phyloP scores from a whole-genome alignment of 1,140 invertebrate genomes.

The Drosophila bocki region DNA sequence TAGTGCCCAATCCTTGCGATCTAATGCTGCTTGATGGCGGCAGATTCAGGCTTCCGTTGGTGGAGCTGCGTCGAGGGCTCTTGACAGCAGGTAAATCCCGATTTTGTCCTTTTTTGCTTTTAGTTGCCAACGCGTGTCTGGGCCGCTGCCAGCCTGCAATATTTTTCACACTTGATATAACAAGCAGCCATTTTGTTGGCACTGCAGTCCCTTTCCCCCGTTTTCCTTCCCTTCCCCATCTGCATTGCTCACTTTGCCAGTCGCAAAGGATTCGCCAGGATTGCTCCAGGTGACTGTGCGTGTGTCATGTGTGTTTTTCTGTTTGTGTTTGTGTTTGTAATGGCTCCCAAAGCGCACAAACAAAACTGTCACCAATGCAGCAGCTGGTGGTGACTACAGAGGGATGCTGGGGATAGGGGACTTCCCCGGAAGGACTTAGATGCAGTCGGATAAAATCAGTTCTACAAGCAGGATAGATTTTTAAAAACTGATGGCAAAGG shows the following conservation, averaged over 20 bases:
- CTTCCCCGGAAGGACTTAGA: neutral
- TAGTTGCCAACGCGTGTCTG: constrained; percentile 25
- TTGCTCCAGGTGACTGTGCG: constrained; percentile 30
- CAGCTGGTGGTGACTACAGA: constrained; percentile 4
- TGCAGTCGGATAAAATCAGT: constrained; percentile 22
- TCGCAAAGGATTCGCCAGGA: constrained; percentile 33
- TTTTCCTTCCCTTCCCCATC: neutral
- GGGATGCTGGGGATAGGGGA: neutral
- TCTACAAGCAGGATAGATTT: constrained; percentile 3
- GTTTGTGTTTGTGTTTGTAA: constrained; percentile 54
- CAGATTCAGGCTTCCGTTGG: constrained; percentile 18
- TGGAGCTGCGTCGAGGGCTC: constrained; percentile 6
- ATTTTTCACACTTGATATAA: constrained; percentile 77
- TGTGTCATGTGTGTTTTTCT: constrained; percentile 9
- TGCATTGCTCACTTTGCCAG: constrained; percentile 55
- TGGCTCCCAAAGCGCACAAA: constrained; percentile 70
- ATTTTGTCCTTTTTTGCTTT: constrained; percentile 32
- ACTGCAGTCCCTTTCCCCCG: constrained; percentile 9
- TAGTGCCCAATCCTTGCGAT: constrained; percentile 27
- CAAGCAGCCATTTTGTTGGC: constrained; percentile 62
- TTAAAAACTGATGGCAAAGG: neutral
- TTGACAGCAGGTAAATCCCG: constrained; percentile 50
- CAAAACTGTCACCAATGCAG: constrained; percentile 64
- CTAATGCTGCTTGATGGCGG: constrained; percentile 8
- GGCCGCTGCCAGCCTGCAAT: constrained; percentile 31